Evolutionary conservation across 1,140 invertebrate species (phyloP).

Genomic region (Oncopodura yosiiana): DNA sequence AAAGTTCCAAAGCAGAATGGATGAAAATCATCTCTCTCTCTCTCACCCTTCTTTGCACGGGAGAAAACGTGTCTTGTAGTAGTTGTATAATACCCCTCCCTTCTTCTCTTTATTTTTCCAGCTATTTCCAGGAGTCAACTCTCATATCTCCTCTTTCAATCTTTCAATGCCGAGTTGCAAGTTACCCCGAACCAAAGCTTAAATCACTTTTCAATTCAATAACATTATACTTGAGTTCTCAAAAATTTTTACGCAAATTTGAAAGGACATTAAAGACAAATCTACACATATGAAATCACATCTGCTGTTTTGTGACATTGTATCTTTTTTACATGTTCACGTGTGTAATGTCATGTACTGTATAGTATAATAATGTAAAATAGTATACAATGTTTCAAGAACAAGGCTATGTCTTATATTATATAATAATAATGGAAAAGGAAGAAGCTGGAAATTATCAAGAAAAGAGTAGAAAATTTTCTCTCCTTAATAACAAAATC

Average conservation of each 20-base stretch:
- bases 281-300: slow-evolving; percentile 27
- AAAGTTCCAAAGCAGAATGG: not conserved
- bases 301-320: too few species aligned
- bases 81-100: too few species aligned
- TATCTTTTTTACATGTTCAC: too few species aligned
- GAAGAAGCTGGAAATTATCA: slow-evolving; percentile 6
- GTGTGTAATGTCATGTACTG: too few species aligned
- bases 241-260: slow-evolving; percentile 19
- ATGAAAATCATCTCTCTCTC: not conserved
- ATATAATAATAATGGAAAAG: not conserved
- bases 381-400: too few species aligned
- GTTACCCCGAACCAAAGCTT: slow-evolving; percentile 11
- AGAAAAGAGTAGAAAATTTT: slow-evolving; percentile 7
- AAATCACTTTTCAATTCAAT: slow-evolving; percentile 34
- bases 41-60: not conserved
- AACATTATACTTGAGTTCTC: too few species aligned
- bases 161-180: too few species aligned
- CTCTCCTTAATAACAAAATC: slow-evolving; percentile 34
- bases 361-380: too few species aligned
- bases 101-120: not conserved
- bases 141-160: slow-evolving; percentile 4
- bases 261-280: slow-evolving; percentile 25
- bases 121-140: not conserved
- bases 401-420: not conserved
- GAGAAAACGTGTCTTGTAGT: not conserved